These are phyloP conservation scores for Enteromius argenteus DNA, from an alignment of 2,797 vertebrate genomes.

Conservation along the genomic window DNA sequence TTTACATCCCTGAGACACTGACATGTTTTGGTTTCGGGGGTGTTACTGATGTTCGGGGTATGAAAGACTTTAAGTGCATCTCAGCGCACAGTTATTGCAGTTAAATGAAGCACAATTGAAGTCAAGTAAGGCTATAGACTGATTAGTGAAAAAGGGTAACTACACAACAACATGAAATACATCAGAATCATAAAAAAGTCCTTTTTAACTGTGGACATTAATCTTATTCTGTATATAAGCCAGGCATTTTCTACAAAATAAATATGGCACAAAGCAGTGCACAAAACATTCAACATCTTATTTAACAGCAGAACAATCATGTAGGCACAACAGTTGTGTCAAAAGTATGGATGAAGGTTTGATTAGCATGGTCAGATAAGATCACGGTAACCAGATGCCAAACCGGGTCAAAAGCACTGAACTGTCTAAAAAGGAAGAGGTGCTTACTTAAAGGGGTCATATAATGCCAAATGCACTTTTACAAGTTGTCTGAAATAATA, in stretches of 20 bases:
- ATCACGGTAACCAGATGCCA: neutral
- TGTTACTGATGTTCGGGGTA: neutral
- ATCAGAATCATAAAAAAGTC: neutral
- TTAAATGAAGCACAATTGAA: neutral
- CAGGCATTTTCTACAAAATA: neutral
- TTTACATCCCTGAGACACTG: conserved; percentile 5
- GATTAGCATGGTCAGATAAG: neutral
- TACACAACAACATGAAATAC: neutral
- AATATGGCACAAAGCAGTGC: neutral
- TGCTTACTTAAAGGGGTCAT: neutral
- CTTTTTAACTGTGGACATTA: neutral
- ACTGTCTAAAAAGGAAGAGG: neutral
- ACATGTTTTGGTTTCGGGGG: neutral
- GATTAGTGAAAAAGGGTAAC: neutral
- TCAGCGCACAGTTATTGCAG: neutral
- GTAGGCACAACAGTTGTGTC: neutral
- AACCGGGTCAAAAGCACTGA: neutral
- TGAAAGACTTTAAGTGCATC: conserved; percentile 9
- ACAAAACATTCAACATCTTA: neutral
- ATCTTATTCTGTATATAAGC: neutral
- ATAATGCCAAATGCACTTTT: no score
- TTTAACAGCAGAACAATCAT: neutral
- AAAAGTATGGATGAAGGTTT: neutral
- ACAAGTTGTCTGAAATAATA: no score
- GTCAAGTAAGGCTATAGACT: neutral